Conservation (phyloP, 2,113 vertebrate species). For the Calonectris borealis region DNA sequence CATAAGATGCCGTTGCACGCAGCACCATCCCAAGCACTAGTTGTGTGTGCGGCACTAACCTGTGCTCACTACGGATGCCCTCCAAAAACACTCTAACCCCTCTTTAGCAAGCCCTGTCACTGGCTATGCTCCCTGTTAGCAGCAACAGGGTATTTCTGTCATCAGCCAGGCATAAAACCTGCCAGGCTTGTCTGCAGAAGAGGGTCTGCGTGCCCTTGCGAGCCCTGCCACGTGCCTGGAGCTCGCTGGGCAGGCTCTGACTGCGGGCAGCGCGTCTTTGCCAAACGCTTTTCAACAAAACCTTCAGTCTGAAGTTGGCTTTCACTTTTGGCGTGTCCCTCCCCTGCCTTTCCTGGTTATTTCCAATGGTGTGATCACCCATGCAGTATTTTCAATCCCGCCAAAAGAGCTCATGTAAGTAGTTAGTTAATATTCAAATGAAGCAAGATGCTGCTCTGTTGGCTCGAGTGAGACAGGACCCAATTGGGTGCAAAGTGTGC, state of each 20-base stretch:
- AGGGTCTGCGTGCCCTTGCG: background rate
- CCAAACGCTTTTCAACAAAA: background rate
- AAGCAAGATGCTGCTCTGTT: background rate
- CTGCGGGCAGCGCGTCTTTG: accelerated
- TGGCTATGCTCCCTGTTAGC: background rate
- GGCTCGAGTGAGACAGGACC: background rate
- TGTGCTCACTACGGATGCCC: accelerated
- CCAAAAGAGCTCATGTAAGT: background rate
- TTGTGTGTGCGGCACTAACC: background rate
- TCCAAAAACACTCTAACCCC: background rate
- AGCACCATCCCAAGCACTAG: background rate
- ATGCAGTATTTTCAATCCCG: background rate
- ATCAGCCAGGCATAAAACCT: background rate
- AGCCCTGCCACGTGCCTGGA: background rate
- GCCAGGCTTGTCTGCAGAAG: background rate
- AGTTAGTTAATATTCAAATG: background rate
- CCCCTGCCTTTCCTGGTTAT: background rate
- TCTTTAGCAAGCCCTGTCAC: background rate
- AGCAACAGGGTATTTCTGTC: background rate
- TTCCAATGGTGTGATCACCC: background rate
- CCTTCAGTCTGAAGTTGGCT: background rate
- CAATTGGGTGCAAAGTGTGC: background rate
- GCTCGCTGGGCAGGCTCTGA: background rate
- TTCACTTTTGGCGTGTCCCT: background rate
- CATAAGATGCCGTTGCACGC: background rate